Evolutionary conservation across 2,888 invertebrate species (phyloP), one percentile per base, ranked within the genome.

Genomic region (Mythimna lalbum): DNA sequence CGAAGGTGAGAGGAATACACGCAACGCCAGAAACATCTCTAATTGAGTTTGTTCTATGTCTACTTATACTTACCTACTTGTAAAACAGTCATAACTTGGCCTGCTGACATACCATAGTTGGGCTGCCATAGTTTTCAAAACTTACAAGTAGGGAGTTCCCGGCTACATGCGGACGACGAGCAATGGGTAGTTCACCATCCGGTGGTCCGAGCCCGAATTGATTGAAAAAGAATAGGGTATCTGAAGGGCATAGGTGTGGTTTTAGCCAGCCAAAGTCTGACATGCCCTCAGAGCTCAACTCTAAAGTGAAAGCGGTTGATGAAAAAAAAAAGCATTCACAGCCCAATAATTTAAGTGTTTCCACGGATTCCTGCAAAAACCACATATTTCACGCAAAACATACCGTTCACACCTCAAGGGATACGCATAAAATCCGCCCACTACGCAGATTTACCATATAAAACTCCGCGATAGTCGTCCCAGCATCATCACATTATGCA

Each of bases 401-500:
- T 77, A 69, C 69, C 70, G 69, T 85, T 82, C 80, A 50, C 85
- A 82, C 84, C 82, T 83, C 78, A 52, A 72, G 66, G 81, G 76
- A 72, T 81, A 82, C 82, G 84, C 88, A 87, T 91, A 92, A 93
- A 93, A 92, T 88, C 86, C 86, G 84, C 88, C 82, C 86, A 89
- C 86, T 86, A 87, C 89, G 86, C 87, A 89, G 88, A 90, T 91
- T 93, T 92, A 90, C 83, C 89, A 87, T 88, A 90, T 84, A 90
- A 92, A 92, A 93, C 90, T 91, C 90, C 90, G 83, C 85, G 83
- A 84, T 87, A 90, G 90, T 88, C 87, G 76, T 91, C 88, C 80
- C 89, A 83, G 86, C 87, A 87, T 91, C 92, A 94, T 95, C 90
- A 87, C 94, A 95, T 95, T 95, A 95, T 95, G 94, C 95, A 91